Percentiles rank a stretch among this genome's conserved stretches.
phyloP scores from a whole-genome alignment of 2,888 invertebrate species.

The Andrena haemorrhoa region DNA sequence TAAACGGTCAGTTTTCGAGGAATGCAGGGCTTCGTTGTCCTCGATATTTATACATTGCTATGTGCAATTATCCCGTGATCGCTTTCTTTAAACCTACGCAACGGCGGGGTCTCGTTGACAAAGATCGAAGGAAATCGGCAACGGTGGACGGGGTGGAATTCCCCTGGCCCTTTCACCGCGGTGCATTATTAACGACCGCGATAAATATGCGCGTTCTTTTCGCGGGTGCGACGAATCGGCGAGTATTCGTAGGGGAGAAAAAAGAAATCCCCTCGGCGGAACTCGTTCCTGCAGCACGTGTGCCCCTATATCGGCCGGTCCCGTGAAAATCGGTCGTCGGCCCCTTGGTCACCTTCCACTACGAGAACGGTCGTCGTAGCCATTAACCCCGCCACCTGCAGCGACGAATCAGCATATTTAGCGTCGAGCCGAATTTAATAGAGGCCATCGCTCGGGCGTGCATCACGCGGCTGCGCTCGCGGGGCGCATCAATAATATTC shows the following conservation, averaged over 20 bases:
- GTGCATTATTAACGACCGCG: constrained; percentile 68
- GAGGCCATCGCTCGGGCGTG: constrained; percentile 62
- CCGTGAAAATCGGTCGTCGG: constrained; percentile 76
- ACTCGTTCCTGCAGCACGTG: constrained; percentile 60
- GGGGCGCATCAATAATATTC: constrained; percentile 73
- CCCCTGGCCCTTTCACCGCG: constrained; percentile 19
- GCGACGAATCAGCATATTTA: constrained; percentile 79
- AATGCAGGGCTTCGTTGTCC: not conserved
- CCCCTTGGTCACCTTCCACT: constrained; percentile 48
- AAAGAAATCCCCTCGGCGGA: constrained; percentile 49
- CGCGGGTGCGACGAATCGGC: constrained; percentile 71
- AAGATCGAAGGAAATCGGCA: constrained; percentile 28
- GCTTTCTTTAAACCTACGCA: no score
- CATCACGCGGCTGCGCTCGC: constrained; percentile 61
- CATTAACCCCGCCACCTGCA: constrained; percentile 74
- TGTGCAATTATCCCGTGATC: not conserved
- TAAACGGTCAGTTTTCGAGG: not conserved
- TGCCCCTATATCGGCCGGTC: constrained; percentile 55
- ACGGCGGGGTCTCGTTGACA: constrained; percentile 9
- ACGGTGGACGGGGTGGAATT: constrained; percentile 47
- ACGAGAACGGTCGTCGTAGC: constrained; percentile 20
- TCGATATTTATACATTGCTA: not conserved
- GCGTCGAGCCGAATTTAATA: constrained; percentile 76
- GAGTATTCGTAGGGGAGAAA: constrained; percentile 32
- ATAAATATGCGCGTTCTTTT: constrained; percentile 71